phyloP scores from a whole-genome alignment of 2,797 vertebrate species.

The Onychomys torridus region DNA sequence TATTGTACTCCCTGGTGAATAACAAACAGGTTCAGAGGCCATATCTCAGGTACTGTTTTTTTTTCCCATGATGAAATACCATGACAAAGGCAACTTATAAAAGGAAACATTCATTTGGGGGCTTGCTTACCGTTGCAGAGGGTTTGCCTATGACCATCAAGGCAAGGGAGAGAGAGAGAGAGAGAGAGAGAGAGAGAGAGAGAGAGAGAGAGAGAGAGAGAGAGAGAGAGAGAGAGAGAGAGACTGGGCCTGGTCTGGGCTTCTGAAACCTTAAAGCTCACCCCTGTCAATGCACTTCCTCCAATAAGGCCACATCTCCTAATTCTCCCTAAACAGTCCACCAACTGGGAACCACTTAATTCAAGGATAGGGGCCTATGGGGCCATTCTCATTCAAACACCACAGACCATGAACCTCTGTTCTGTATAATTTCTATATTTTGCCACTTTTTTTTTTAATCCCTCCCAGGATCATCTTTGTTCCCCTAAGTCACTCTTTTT shows the following conservation, averaged over 20 bases:
- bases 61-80: not conserved
- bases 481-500: not conserved
- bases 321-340: no score
- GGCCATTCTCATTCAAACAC: not conserved
- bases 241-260: not conserved
- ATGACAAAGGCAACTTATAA: not conserved
- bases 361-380: not conserved
- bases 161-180: no score
- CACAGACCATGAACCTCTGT: not conserved
- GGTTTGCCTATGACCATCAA: not conserved
- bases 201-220: not conserved
- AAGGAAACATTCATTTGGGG: not conserved
- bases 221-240: no score
- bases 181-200: not conserved
- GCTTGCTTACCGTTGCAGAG: not conserved
- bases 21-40: not conserved
- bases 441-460: conserved; percentile 9
- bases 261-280: not conserved
- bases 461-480: not conserved
- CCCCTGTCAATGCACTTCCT: not conserved
- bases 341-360: not conserved
- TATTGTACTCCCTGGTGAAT: not conserved
- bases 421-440: not conserved
- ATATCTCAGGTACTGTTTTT: not conserved
- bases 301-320: not conserved